A percentile compares a stretch with the other conserved stretches of the same genome.
phyloP scores from a whole-genome alignment of 2,888 invertebrate genomes.

The Chorisops tibialis region DNA sequence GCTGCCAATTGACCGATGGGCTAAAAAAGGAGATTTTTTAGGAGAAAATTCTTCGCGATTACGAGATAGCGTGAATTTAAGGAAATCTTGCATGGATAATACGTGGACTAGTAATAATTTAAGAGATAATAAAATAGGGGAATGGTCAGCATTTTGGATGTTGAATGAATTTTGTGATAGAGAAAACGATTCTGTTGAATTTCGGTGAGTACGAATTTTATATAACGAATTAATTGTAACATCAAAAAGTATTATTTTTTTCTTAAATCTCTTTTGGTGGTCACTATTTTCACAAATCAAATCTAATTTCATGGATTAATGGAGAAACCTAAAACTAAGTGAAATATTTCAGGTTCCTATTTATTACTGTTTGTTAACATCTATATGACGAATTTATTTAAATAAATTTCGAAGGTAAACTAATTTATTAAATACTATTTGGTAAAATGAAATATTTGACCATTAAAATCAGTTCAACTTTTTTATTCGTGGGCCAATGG shows the following conservation, averaged over 20 bases:
- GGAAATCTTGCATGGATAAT: conserved; percentile 25
- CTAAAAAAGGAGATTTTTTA: conserved; percentile 3
- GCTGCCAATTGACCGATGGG: conserved; percentile 25
- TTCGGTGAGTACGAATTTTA: conserved; percentile 38
- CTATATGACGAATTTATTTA: no score
- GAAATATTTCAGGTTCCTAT: background rate
- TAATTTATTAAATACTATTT: no score
- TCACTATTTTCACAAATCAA: background rate
- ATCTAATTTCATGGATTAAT: background rate
- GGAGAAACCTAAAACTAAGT: background rate
- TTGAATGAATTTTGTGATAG: conserved; percentile 42
- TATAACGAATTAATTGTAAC: background rate
- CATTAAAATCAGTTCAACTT: no score
- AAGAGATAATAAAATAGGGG: conserved; percentile 26
- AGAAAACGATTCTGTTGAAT: conserved; percentile 40
- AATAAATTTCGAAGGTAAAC: no score
- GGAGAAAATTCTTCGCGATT: background rate
- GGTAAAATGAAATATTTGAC: no score
- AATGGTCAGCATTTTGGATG: conserved; percentile 38
- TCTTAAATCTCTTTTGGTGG: background rate
- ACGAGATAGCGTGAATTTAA: background rate
- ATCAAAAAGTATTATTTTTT: background rate
- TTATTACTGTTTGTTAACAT: no score
- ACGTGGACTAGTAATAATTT: conserved; percentile 23
- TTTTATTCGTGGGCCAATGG: no score